Base-by-base conservation (phyloP, 1,140 invertebrate genomes). In the Maconellicoccus hirsutus region DNA sequence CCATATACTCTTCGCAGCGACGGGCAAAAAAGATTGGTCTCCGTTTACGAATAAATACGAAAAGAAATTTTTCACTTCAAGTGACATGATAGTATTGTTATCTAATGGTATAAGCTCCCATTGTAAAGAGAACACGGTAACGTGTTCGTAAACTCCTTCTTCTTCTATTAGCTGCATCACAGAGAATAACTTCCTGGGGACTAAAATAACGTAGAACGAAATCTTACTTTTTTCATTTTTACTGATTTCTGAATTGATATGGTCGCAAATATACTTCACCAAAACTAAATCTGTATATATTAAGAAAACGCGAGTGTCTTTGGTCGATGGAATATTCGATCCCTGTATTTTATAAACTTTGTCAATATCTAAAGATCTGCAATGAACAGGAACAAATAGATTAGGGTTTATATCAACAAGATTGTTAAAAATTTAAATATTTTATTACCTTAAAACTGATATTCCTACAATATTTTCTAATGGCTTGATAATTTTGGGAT, bases 91-190 rank as follows among this genome's bases (percentile, higher is more conserved):
- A 75, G 94, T 90, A 23, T 85, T 10, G 22, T 26, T 84, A 79
- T 98, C 95, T 19, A 96, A 77, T 72, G 86, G 85, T 75, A 98
- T 86, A 0, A 96, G 85, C 76, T 94, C 90, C 85, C 92, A 89
- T 29, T 87, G 84, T 75, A 93, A 88, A 69, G 90, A 86, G 78
- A 90, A 85, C n/a, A 95, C 77, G 72, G 83, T 86, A 0, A 96
- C 84, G 73, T 80, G 76, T 16, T 81, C 84, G 78, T 81, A 84
- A 1, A 87, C 78, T 10, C 89, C 96, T 80, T 92, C 86, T 79
- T 89, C 86, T 82, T 98, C 96, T 21, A 98, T 79, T 69, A 96
- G 80, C n/a, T 84, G 81, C 73, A 92, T 83, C 77, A 91, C 84
- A 4, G 80, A 76, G 74, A 80, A 78, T n/a, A 79, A 75, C 22